These are phyloP conservation scores for Epinotia nisella DNA, from an alignment of 2,888 invertebrate genomes.

Conservation along the genomic window DNA sequence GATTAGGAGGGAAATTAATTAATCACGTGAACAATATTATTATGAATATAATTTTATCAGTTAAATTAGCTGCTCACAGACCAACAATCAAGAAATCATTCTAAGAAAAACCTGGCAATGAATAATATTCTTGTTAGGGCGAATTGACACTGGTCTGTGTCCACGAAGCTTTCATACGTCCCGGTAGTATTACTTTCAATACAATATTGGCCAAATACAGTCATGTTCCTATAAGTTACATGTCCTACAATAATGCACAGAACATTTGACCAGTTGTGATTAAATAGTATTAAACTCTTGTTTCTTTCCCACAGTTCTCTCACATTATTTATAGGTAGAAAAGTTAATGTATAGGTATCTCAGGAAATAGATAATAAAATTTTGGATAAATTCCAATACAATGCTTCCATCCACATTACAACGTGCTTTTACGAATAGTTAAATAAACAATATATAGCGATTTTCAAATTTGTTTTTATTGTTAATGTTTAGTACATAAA, in stretches of 20 bases:
- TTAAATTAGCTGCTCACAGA: not conserved
- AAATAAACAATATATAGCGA: not conserved
- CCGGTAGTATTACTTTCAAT: not conserved
- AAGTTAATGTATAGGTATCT: not conserved
- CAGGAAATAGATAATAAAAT: not conserved
- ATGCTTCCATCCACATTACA: slow-evolving; percentile 39
- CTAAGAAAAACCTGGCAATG: not conserved
- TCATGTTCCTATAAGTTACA: not conserved
- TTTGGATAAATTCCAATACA: slow-evolving; percentile 7
- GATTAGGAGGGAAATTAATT: not conserved
- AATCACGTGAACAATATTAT: no score
- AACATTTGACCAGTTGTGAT: not conserved
- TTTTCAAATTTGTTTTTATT: slow-evolving; percentile 15
- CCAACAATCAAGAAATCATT: not conserved
- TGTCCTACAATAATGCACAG: not conserved
- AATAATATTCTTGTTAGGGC: no score
- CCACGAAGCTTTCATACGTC: not conserved
- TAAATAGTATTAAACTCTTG: not conserved
- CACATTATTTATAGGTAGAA: not conserved
- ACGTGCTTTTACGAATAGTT: slow-evolving; percentile 9
- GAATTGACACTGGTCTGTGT: no score
- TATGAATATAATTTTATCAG: not conserved
- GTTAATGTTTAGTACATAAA: slow-evolving; percentile 48
- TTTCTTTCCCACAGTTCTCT: not conserved
- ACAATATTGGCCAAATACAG: not conserved